phyloP scores from a whole-genome alignment of 2,797 vertebrate genomes.

The Neostethus bicornis region DNA sequence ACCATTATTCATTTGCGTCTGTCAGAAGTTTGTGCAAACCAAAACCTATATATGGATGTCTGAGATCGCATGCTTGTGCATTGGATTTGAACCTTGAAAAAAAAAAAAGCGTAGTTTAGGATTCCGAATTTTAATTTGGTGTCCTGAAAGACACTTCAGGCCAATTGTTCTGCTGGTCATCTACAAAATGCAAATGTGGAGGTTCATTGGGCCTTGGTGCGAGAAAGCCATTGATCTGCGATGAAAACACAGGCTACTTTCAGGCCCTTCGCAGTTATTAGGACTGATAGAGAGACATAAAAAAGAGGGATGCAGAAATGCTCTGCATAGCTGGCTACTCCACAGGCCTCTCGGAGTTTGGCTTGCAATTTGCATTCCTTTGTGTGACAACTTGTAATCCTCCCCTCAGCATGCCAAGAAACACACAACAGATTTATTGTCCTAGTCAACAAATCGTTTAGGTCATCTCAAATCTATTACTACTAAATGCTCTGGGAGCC shows the following conservation, averaged over 20 bases:
- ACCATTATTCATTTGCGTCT: not conserved
- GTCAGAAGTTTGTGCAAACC: too few species aligned
- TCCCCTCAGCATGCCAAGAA: slow-evolving; percentile 83
- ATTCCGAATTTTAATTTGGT: slow-evolving; percentile 75
- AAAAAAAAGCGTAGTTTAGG: slow-evolving; percentile 60
- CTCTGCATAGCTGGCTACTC: slow-evolving; percentile 79
- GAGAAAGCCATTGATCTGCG: slow-evolving; percentile 83
- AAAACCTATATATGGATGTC: too few species aligned
- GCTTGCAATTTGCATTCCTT: slow-evolving; percentile 87
- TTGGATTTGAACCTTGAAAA: slow-evolving; percentile 37
- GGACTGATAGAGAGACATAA: slow-evolving; percentile 84
- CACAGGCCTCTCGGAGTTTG: slow-evolving; percentile 82
- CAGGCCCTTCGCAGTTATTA: slow-evolving; percentile 83
- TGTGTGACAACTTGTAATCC: slow-evolving; percentile 87
- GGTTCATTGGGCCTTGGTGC: slow-evolving; percentile 76
- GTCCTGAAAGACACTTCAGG: slow-evolving; percentile 75
- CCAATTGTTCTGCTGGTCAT: slow-evolving; percentile 81
- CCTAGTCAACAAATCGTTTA: slow-evolving; percentile 92
- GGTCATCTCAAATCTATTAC: slow-evolving; percentile 90
- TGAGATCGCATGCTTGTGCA: too few species aligned
- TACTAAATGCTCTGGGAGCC: slow-evolving; percentile 77
- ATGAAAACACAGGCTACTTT: slow-evolving; percentile 86
- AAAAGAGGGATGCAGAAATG: slow-evolving; percentile 78
- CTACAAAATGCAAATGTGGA: slow-evolving; percentile 81
- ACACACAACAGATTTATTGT: slow-evolving; percentile 91